phyloP scores from a whole-genome alignment of 1,140 invertebrate species.

The Sycobia sp. region DNA sequence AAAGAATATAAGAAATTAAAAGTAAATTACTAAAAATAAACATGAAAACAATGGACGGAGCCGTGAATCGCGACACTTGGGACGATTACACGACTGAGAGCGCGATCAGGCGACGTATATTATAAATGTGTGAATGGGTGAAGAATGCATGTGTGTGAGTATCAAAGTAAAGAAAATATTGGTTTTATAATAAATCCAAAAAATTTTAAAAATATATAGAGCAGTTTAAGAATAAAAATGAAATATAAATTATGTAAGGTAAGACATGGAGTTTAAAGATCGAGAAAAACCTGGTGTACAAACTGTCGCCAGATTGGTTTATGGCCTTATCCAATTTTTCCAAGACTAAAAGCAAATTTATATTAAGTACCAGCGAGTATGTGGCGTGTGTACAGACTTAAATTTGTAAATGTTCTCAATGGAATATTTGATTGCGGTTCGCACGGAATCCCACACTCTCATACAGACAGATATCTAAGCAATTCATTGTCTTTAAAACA shows the following conservation, averaged over 20 bases:
- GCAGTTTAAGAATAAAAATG: constrained; percentile 6
- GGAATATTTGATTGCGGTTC: constrained; percentile 54
- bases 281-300: constrained; percentile 52
- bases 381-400: constrained; percentile 53
- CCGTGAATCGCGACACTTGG: constrained; percentile 11
- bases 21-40: constrained; percentile 10
- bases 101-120: constrained; percentile 38
- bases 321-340: constrained; percentile 64
- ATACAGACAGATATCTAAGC: no score
- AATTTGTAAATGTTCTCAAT: constrained; percentile 56
- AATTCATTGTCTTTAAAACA: constrained; percentile 14
- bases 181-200: constrained; percentile 52
- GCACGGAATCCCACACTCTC: constrained; percentile 43
- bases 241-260: constrained; percentile 25
- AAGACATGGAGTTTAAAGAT: constrained; percentile 25
- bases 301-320: constrained; percentile 60
- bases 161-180: constrained; percentile 39
- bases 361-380: constrained; percentile 53
- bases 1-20: constrained; percentile 25
- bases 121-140: constrained; percentile 38
- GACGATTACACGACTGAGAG: constrained; percentile 36
- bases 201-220: constrained; percentile 26
- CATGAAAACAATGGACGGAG: constrained; percentile 35
- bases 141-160: constrained; percentile 23
- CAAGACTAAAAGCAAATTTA: constrained; percentile 62